Conservation (phyloP, 2,888 invertebrate genomes). For the Chaetogeoica ovagalla region DNA sequence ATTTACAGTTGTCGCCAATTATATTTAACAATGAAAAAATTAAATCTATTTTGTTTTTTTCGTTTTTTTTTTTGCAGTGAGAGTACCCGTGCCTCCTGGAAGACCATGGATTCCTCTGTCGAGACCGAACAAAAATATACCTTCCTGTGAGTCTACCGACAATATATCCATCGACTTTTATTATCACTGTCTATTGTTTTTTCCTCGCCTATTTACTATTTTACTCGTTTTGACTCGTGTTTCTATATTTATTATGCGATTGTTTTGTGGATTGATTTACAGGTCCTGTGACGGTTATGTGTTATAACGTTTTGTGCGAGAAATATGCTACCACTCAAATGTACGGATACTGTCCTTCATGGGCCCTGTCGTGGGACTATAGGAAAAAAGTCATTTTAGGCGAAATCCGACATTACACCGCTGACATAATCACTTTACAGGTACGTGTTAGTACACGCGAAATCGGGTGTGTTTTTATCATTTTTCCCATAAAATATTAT, state of each 20-base stretch:
- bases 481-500: not conserved
- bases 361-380: constrained; percentile 99
- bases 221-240: not conserved
- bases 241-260: not conserved
- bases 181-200: constrained; percentile 15
- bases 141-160: constrained; percentile 74
- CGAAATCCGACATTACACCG: constrained; percentile 93
- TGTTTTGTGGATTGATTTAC: constrained; percentile 55
- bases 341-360: constrained; percentile 99
- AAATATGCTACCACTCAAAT: constrained; percentile 98
- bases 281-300: constrained; percentile 99
- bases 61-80: constrained; percentile 75
- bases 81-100: constrained; percentile 85
- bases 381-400: constrained; percentile 95
- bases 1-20: not conserved
- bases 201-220: not conserved
- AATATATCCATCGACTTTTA: not conserved
- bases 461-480: not conserved
- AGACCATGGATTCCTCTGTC: constrained; percentile 94
- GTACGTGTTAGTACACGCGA: constrained; percentile 58
- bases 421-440: constrained; percentile 92
- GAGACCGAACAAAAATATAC: constrained; percentile 83
- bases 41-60: not conserved
- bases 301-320: constrained; percentile 98
- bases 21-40: not conserved